Evolutionary conservation across 1,140 invertebrate species (phyloP), one percentile per base, ranked within the genome.

Genomic region (Hyposmocoma kahamanoa): DNA sequence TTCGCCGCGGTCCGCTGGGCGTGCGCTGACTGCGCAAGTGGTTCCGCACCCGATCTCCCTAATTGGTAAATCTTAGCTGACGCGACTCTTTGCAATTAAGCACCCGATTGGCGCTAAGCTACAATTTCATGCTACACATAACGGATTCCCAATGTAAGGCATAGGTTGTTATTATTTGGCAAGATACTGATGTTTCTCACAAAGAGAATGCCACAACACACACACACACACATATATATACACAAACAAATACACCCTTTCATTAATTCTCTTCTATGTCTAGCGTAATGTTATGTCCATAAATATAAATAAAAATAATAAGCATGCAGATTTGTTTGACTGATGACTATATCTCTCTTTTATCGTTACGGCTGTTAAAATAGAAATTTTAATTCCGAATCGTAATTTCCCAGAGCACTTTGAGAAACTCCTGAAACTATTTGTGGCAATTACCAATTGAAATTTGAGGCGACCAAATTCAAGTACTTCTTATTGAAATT

Each of bases 21-120:
- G 5, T 26, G 11, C 32, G 38, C 71, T 76, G 70, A 76, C 51
- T 64, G 63, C 53, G 67, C 70, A 50, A 59, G 58, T 60, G 68
- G 76, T 78, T 81, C 74, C 71, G 74, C 63, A 69, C 43, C 63
- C 60, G 72, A 74, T 71, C 72, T 62, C 54, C 70, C 73, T 84
- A 84, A 84, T 84, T 81, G 76, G 68, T 72, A 75, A 80, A 73
- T 84, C 78, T 84, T 79, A 80, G 76, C 76, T 80, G 76, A 82
- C 66, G 50, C 57, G 20, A 74, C 78, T 72, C 71, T 79, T 80
- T 73, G 70, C 70, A 82, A 80, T 84, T 81, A 72, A 67, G 62
- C 65, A 73, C 54, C 53, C 48, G 28, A 56, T 54, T 58, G 47
- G 28, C 67, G 70, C 65, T 56, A 50, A 48, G 52, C 55, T 61